phyloP scores from a whole-genome alignment of 2,797 vertebrate genomes.

The Hypotaenidia okinawae region DNA sequence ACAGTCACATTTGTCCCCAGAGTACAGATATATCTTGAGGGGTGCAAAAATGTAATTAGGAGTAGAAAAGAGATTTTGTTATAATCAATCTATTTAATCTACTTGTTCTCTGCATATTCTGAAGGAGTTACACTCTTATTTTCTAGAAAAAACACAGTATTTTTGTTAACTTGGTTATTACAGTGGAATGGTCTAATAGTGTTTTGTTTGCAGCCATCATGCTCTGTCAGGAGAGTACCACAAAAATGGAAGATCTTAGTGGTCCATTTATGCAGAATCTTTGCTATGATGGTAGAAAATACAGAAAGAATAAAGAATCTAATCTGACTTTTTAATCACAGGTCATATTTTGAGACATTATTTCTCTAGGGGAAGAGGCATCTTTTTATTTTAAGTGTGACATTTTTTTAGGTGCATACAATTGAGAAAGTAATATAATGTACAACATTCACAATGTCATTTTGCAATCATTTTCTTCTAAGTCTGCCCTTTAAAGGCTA shows the following conservation, averaged over 20 bases:
- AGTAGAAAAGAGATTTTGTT: not conserved
- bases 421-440: not conserved
- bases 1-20: not conserved
- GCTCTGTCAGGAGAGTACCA: not conserved
- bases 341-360: not conserved
- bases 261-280: not conserved
- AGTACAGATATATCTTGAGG: not conserved
- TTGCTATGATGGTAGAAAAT: not conserved
- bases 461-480: not conserved
- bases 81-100: not conserved
- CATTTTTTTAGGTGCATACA: not conserved
- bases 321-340: not conserved
- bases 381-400: not conserved
- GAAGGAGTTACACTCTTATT: not conserved
- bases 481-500: not conserved
- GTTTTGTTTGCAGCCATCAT: not conserved
- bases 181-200: not conserved
- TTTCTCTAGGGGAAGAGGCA: not conserved
- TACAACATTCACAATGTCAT: not conserved
- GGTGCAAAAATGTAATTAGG: not conserved
- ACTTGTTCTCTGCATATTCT: not conserved
- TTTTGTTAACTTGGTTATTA: not conserved
- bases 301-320: not conserved
- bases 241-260: not conserved
- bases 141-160: not conserved